These are phyloP conservation scores for Scolopax rusticola DNA, from an alignment of 2,797 vertebrate species.

Conservation along the genomic window DNA sequence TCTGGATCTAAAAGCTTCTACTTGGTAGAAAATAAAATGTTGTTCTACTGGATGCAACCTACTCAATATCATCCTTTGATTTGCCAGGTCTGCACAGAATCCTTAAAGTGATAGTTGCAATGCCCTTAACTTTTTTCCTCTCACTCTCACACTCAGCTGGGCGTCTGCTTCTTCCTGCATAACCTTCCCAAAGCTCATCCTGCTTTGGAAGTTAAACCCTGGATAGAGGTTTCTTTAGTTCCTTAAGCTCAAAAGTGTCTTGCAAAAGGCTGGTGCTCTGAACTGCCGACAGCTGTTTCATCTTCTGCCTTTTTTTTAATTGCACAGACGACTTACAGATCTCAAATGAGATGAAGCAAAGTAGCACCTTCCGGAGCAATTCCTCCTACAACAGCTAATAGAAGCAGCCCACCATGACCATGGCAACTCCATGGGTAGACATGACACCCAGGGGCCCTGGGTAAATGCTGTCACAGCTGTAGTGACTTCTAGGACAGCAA, in stretches of 20 bases:
- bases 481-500: fast-evolving
- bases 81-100: neutral
- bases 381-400: neutral
- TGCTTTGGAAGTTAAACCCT: neutral
- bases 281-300: neutral
- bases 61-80: fast-evolving
- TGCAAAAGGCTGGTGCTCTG: neutral
- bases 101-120: neutral
- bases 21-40: neutral
- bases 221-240: neutral
- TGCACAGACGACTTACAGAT: neutral
- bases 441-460: neutral
- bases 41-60: neutral
- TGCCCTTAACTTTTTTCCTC: neutral
- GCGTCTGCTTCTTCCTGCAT: neutral
- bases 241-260: neutral
- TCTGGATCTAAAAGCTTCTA: neutral
- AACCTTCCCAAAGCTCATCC: neutral
- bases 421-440: fast-evolving
- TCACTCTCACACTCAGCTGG: neutral
- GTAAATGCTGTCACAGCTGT: fast-evolving
- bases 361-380: neutral
- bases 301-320: neutral
- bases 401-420: fast-evolving
- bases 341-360: neutral